Evolutionary conservation across 2,113 vertebrate genomes (phyloP).

Genomic region (Condylura cristata): DNA sequence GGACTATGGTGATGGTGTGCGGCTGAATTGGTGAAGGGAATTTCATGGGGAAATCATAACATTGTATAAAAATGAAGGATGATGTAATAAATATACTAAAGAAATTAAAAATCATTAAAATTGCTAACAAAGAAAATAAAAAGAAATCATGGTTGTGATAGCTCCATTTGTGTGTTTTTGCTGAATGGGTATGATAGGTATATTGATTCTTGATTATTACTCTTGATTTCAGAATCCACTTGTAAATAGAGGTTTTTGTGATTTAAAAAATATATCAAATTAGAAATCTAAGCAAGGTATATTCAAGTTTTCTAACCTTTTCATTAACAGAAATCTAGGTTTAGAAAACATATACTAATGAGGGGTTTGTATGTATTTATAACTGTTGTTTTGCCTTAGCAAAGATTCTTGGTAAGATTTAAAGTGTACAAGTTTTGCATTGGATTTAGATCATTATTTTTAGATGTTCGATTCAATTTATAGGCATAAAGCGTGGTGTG

Average conservation of each 20-base stretch:
- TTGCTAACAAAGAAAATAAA: too few species aligned
- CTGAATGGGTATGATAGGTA: not conserved
- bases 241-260: not conserved
- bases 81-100: too few species aligned
- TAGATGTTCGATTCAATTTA: not conserved
- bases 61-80: too few species aligned
- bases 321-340: not conserved
- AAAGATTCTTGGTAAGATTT: not conserved
- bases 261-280: not conserved
- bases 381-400: not conserved
- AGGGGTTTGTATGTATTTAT: not conserved
- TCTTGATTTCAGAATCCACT: not conserved
- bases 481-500: too few species aligned
- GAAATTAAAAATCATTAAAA: too few species aligned
- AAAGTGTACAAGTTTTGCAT: not conserved
- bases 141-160: not conserved
- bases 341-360: not conserved
- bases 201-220: not conserved
- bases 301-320: not conserved
- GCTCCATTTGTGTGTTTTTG: not conserved
- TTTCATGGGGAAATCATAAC: too few species aligned
- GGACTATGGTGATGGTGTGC: too few species aligned
- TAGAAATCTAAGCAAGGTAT: not conserved
- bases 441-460: not conserved
- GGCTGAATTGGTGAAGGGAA: too few species aligned